Evolutionary conservation across 2,888 invertebrate species (phyloP), one percentile per base, ranked within the genome.

Genomic region (Plagodis pulveraria): DNA sequence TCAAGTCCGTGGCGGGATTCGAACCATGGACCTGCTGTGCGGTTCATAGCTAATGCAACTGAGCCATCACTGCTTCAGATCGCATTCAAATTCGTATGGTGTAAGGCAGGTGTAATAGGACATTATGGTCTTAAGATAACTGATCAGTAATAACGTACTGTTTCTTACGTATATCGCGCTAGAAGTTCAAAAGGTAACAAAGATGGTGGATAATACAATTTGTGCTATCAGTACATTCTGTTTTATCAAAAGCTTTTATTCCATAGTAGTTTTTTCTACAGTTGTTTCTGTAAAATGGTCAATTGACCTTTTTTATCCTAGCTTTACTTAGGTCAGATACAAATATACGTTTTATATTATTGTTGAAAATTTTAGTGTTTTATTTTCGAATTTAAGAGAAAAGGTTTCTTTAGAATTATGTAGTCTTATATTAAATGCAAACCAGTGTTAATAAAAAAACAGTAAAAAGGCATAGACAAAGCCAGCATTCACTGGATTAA

Each of bases 131-230:
- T 22, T 22, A 22, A 22, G 22, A 1, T 22, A 22, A 22, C 22
- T 22, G 1, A 22, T 22, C 22, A 22, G 22, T 22, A 22, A 22
- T 22, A 22, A 22, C 5, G 50, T 43, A 50, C 50, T 50, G 50
- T 43, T 11, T 42, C 9, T 5, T n/a, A 7, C 12, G 7, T 50
- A 42, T 35, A 50, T 5, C 61, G 66, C 41, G 60, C 22, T 22
- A 59, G 49, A 62, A 66, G 65, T 71, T 63, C 64, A 50, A 64
- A 65, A 60, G 58, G 67, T 56, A 65, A 59, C 64, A 67, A 61
- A 62, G 56, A 55, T 63, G 70, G 66, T 65, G 65, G 36, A 64
- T 63, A 64, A 68, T 71, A 70, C 65, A 72, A 68, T 44, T 67
- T 63, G 57, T 47, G 65, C 58, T 63, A 56, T 58, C 58, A 48